Evolutionary conservation across 2,113 vertebrate genomes (phyloP).

Genomic region (Scolopax mira): DNA sequence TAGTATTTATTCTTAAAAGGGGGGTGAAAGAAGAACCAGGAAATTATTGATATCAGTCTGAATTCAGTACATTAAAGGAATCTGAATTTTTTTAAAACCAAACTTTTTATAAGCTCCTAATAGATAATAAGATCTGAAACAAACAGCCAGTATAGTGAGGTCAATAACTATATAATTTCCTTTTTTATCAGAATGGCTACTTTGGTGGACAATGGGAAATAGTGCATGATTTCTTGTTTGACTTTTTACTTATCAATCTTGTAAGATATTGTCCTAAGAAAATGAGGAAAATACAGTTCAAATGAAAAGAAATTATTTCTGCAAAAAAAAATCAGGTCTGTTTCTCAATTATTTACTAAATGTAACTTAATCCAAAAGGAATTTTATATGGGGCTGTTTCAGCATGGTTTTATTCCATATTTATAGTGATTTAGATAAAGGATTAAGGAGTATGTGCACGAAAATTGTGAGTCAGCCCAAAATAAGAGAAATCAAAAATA

Average conservation of each 20-base stretch:
- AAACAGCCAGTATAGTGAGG: not conserved
- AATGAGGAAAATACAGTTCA: not conserved
- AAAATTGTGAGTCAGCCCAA: not conserved
- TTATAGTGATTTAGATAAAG: not conserved
- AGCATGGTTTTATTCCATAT: not conserved
- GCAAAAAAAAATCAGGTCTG: fast-evolving
- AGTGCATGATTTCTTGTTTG: not conserved
- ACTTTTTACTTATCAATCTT: not conserved
- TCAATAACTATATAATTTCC: not conserved
- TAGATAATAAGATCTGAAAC: not conserved
- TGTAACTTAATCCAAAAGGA: not conserved
- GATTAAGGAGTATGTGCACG: not conserved
- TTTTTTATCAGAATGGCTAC: not conserved
- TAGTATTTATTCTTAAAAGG: not conserved
- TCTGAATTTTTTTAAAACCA: not conserved
- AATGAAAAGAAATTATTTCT: not conserved
- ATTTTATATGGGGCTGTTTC: not conserved
- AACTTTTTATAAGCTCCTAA: not conserved
- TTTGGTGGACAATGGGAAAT: not conserved
- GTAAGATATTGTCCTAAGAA: not conserved
- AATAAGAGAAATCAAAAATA: not conserved
- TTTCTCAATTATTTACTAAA: not conserved
- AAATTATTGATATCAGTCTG: not conserved
- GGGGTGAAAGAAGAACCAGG: not conserved
- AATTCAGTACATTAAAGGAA: not conserved